phyloP scores from a whole-genome alignment of 92 coral and sea anemone genomes.

The Phymanthus crucifer region DNA sequence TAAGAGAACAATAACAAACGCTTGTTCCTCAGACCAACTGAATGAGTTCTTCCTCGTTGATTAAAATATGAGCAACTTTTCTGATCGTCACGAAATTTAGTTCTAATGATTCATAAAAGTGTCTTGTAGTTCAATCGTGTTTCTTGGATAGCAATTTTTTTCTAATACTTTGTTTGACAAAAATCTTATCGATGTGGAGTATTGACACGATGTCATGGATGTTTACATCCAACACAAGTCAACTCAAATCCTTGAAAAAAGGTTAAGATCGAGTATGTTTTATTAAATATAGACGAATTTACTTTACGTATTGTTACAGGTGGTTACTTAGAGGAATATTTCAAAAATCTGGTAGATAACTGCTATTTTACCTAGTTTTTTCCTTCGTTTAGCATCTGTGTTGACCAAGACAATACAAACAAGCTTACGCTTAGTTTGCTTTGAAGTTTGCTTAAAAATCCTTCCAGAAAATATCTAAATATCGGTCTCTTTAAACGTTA shows the following conservation, averaged over 20 bases:
- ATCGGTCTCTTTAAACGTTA: neutral
- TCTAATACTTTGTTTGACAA: neutral
- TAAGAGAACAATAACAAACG: conserved; percentile 2
- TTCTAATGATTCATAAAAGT: neutral
- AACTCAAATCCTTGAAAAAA: neutral
- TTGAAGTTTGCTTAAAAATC: neutral
- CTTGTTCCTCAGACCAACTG: neutral
- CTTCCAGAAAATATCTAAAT: neutral
- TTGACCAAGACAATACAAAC: neutral
- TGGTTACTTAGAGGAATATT: neutral
- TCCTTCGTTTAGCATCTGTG: conserved; percentile 6
- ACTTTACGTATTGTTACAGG: neutral
- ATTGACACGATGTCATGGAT: conserved; percentile 1
- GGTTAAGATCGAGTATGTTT: neutral
- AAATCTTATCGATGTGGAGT: conserved; percentile 5
- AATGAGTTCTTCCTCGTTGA: neutral
- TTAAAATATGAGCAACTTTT: neutral
- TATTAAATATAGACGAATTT: neutral
- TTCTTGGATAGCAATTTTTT: neutral
- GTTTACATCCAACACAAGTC: neutral
- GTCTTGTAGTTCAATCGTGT: neutral
- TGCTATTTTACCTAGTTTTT: neutral
- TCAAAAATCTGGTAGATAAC: neutral
- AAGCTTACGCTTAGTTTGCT: neutral
- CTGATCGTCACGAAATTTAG: conserved; percentile 1